Evolutionary conservation across 2,888 invertebrate genomes (phyloP), one percentile per base, ranked within the genome.

Genomic region (Caradrina kadenii): DNA sequence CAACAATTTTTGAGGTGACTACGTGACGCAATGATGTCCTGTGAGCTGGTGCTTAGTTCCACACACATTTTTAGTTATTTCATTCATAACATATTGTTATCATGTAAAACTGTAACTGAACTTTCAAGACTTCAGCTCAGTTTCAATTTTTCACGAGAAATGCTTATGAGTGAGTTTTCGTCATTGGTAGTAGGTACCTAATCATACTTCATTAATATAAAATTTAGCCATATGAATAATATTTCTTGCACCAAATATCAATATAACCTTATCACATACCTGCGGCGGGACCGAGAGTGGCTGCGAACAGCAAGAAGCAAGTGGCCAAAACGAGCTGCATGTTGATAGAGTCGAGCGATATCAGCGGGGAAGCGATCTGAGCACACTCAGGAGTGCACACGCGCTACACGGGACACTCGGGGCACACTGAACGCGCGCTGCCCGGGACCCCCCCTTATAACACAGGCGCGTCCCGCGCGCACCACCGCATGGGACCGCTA

Each of bases 321-420:
- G 96, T 92, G 89, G 96, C 96, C 89, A 96, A 91, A 90, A 96
- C 91, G 89, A 93, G 89, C 92, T 94, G 94, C 96, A 96, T 96
- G 86, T 83, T 88, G 88, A 71, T 79, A 79, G 81, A 79, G 80
- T 86, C 87, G 88, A 87, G 87, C 81, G 87, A 84, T 80, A 80
- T 87, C 84, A 87, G 86, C 85, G 86, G 85, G 84, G 74, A 82
- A 79, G 86, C 76, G 85, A 84, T 84, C 86, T 77, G 81, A 86
- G 88, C 88, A 91, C 91, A 89, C 91, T 86, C 86, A 88, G 92
- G 90, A 92, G 91, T 92, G 93, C 94, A 90, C 92, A 90, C 92
- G 90, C 92, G 91, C 92, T 91, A 93, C 94, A 94, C 94, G 93
- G 94, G 95, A 95, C 92, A 93, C 94, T 90, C 92, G 92, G 94